Conservation (phyloP, 1,140 invertebrate genomes). For the Aporrectodea caliginosa region DNA sequence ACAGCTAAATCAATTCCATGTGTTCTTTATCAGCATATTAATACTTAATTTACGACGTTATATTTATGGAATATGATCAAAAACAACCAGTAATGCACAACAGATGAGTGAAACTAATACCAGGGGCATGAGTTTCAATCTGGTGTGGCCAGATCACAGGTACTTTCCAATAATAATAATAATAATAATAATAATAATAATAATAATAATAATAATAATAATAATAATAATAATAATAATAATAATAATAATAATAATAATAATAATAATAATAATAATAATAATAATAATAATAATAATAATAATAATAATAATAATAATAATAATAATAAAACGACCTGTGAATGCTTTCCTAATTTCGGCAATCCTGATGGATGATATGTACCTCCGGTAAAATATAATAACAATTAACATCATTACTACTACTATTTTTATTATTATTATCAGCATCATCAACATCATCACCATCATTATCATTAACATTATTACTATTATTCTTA, state of each 20-base stretch:
- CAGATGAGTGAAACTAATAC: too few relatives aligned
- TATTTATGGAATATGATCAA: too few relatives aligned
- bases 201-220: neutral
- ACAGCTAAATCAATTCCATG: too few relatives aligned
- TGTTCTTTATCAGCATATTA: too few relatives aligned
- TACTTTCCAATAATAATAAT: too few relatives aligned
- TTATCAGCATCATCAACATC: neutral
- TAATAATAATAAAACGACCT: constrained; percentile 4
- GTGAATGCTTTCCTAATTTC: too few relatives aligned
- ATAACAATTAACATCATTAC: neutral
- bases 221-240: neutral
- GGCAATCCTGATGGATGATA: too few relatives aligned
- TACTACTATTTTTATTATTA: neutral
- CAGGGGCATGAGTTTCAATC: too few relatives aligned
- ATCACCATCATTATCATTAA: neutral
- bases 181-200: too few relatives aligned
- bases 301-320: neutral
- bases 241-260: neutral
- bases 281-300: neutral
- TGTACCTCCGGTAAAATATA: too few relatives aligned
- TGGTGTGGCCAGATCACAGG: too few relatives aligned
- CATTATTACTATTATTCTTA: neutral
- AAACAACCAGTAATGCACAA: neutral
- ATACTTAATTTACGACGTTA: too few relatives aligned
- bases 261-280: neutral